Percentiles rank a stretch among this genome's conserved stretches.
Conservation (phyloP, 2,888 invertebrate genomes). For the Agapetus fuscipes region DNA sequence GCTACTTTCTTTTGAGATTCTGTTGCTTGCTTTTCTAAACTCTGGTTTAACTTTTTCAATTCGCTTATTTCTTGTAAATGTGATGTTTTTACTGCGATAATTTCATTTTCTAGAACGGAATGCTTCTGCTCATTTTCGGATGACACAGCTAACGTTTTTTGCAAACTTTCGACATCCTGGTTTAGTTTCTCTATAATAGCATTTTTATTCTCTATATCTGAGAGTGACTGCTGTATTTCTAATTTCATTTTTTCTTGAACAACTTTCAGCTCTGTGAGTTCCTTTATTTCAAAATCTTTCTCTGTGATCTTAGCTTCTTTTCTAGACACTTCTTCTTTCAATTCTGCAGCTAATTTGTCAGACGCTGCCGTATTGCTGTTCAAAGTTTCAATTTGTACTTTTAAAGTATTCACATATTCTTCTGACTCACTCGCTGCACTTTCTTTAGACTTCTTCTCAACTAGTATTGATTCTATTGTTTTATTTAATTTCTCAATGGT, state of each 20-base stretch:
- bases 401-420: conserved; percentile 20
- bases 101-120: conserved; percentile 16
- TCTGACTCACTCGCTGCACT: conserved; percentile 11
- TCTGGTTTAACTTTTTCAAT: conserved; percentile 14
- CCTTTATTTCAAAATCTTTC: conserved; percentile 33
- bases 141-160: conserved; percentile 26
- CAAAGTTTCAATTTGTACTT: conserved; percentile 16
- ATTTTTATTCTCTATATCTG: conserved; percentile 18
- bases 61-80: conserved; percentile 15
- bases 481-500: conserved; percentile 30
- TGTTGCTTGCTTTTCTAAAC: conserved; percentile 27
- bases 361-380: conserved; percentile 19
- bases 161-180: conserved; percentile 35
- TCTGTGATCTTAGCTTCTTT: conserved; percentile 26
- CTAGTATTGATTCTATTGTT: conserved; percentile 22
- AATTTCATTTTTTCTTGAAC: conserved; percentile 17
- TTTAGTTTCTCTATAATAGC: conserved; percentile 26
- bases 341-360: conserved; percentile 20
- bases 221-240: conserved; percentile 10
- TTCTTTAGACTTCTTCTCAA: conserved; percentile 9
- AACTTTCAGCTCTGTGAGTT: conserved; percentile 28
- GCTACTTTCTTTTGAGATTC: conserved; percentile 31
- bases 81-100: conserved; percentile 10
- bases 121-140: conserved; percentile 12
- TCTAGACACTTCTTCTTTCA: conserved; percentile 22